phyloP scores from a whole-genome alignment of 2,113 vertebrate species.

The Strigops habroptila region DNA sequence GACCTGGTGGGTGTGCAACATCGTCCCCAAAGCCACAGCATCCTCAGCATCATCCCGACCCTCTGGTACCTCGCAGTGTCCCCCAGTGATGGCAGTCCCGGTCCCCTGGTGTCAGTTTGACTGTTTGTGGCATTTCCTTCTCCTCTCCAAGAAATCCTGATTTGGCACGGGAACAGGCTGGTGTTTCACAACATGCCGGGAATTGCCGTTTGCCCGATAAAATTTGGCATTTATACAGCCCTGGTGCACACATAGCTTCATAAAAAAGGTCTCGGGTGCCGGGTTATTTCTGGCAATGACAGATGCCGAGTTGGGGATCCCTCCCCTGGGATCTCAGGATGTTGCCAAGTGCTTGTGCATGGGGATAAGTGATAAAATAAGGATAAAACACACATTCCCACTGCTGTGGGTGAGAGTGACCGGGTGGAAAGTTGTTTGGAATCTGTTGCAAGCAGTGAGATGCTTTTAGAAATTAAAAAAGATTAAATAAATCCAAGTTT shows the following conservation, averaged over 20 bases:
- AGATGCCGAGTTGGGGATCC: not conserved
- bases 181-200: not conserved
- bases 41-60: not conserved
- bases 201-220: not conserved
- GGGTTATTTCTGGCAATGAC: not conserved
- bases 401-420: not conserved
- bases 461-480: not conserved
- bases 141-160: not conserved
- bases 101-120: not conserved
- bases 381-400: not conserved
- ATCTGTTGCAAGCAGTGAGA: not conserved
- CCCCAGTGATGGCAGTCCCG: accelerated
- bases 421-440: not conserved
- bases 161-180: not conserved
- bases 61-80: accelerated
- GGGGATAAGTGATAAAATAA: not conserved
- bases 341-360: not conserved
- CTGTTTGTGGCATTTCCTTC: not conserved
- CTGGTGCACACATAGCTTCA: not conserved
- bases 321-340: not conserved
- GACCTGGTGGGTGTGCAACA: not conserved
- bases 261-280: not conserved
- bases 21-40: accelerated
- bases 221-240: not conserved
- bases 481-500: not conserved